Evolutionary conservation across 2,888 invertebrate genomes (phyloP).

Genomic region (Anarsia innoxiella): DNA sequence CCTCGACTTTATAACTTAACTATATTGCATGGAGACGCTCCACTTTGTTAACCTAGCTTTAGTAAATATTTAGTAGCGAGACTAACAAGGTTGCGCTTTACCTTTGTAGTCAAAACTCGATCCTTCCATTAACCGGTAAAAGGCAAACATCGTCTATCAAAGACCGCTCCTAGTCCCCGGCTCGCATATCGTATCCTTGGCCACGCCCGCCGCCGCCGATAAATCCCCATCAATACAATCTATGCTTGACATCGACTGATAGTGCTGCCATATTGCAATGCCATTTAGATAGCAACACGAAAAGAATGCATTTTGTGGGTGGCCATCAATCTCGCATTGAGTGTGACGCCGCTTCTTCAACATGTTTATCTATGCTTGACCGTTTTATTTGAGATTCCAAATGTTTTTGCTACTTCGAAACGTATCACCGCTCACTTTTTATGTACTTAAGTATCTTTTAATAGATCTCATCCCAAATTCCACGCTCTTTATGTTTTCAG

Average conservation of each 20-base stretch:
- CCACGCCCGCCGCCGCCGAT: constrained; percentile 58
- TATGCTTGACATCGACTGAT: constrained; percentile 63
- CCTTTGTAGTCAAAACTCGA: constrained; percentile 37
- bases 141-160: constrained; percentile 46
- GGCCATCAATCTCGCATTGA: constrained; percentile 44
- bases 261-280: constrained; percentile 56
- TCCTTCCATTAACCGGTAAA: constrained; percentile 54
- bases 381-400: constrained; percentile 12
- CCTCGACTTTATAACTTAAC: constrained; percentile 27
- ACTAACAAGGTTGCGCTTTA: constrained; percentile 11
- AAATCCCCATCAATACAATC: constrained; percentile 63
- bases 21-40: constrained; percentile 8
- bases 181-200: constrained; percentile 56
- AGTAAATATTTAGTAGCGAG: background rate
- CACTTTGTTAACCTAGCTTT: background rate
- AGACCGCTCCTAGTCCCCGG: constrained; percentile 53
- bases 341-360: constrained; percentile 31
- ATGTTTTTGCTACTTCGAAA: constrained; percentile 11
- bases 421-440: no score
- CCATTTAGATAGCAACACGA: constrained; percentile 64
- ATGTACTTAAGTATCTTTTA: no score
- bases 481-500: no score
- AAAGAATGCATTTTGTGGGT: constrained; percentile 63
- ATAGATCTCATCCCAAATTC: no score
- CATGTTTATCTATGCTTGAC: constrained; percentile 27